Conservation (phyloP, 2,888 invertebrate genomes). For the Drosophila recens region DNA sequence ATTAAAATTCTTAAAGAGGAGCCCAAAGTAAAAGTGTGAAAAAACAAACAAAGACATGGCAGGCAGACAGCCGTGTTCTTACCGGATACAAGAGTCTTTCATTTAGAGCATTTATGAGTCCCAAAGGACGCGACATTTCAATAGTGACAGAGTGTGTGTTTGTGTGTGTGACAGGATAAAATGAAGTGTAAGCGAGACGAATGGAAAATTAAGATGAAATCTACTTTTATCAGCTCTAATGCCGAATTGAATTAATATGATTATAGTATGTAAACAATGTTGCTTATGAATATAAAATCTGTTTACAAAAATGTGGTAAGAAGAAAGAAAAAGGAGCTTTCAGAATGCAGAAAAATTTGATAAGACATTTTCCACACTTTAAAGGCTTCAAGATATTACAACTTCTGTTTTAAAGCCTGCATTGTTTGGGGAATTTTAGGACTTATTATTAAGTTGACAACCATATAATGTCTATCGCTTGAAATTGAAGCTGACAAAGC, state of each 20-base stretch:
- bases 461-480: constrained; percentile 1
- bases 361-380: not conserved
- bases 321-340: not conserved
- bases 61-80: constrained; percentile 13
- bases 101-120: constrained; percentile 53
- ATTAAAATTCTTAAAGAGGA: constrained; percentile 44
- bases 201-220: not conserved
- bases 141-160: constrained; percentile 2
- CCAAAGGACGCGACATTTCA: constrained; percentile 39
- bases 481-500: constrained; percentile 46
- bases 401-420: not conserved
- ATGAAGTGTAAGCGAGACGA: not conserved
- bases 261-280: not conserved
- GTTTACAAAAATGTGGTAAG: not conserved
- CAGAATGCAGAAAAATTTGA: not conserved
- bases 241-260: not conserved
- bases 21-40: not conserved
- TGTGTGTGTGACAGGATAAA: not conserved
- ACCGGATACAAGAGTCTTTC: constrained; percentile 51
- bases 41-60: constrained; percentile 11
- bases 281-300: not conserved
- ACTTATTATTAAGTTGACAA: constrained; percentile 17
- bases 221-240: too few species aligned
- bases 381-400: not conserved
- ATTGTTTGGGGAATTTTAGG: constrained; percentile 1